These are phyloP conservation scores for Remorina albescens DNA, from an alignment of 2,797 vertebrate genomes.

Conservation along the genomic window DNA sequence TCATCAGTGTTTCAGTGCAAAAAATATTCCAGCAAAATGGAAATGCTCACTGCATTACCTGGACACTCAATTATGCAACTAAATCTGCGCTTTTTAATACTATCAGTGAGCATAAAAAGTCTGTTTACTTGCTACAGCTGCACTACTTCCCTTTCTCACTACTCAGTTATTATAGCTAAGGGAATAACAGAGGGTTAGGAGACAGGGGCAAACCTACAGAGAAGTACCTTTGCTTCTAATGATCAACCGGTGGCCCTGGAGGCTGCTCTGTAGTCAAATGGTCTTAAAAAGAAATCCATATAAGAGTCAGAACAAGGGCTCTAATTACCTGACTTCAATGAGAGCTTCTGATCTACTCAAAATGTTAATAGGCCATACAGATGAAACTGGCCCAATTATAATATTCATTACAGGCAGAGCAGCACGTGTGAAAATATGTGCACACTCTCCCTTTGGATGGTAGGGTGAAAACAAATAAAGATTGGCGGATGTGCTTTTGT, in stretches of 20 bases:
- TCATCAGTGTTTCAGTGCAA: background rate
- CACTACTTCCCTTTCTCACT: slow-evolving; percentile 2
- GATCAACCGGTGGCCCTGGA: slow-evolving; percentile 66
- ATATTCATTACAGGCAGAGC: slow-evolving; percentile 50
- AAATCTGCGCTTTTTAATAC: background rate
- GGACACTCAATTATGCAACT: background rate
- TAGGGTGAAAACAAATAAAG: slow-evolving; percentile 26
- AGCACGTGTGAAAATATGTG: slow-evolving; percentile 41
- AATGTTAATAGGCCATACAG: slow-evolving; percentile 65
- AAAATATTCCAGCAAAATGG: background rate
- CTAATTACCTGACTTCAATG: slow-evolving; percentile 70
- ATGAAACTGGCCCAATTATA: slow-evolving; percentile 75
- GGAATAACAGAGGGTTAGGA: slow-evolving; percentile 38
- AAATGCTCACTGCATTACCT: background rate
- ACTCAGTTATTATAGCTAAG: slow-evolving; percentile 20
- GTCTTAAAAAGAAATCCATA: slow-evolving; percentile 71
- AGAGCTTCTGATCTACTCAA: slow-evolving; percentile 63
- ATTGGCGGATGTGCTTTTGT: slow-evolving; percentile 8
- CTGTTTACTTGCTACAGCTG: background rate
- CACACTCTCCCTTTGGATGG: slow-evolving; percentile 48
- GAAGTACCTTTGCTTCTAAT: slow-evolving; percentile 66
- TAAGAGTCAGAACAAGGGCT: slow-evolving; percentile 63
- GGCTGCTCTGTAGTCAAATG: slow-evolving; percentile 61
- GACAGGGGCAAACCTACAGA: slow-evolving; percentile 36
- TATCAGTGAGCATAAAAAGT: background rate